Conservation (phyloP, 2,888 invertebrate species). For the Heliconius sara region DNA sequence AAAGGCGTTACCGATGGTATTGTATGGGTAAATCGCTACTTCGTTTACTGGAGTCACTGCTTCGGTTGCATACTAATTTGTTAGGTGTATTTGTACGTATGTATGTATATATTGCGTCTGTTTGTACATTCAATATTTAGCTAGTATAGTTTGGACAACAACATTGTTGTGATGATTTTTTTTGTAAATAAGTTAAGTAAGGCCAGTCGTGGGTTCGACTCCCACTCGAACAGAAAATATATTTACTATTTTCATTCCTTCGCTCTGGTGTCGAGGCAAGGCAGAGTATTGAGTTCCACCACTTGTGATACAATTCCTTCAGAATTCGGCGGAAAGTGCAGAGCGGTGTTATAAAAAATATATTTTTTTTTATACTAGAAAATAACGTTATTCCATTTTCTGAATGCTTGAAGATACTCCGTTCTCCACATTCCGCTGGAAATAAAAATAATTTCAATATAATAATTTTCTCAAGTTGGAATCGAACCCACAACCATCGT, state of each 20-base stretch:
- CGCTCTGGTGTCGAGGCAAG: neutral
- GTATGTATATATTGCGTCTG: neutral
- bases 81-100: neutral
- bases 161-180: too few species aligned
- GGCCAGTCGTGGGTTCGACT: neutral
- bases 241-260: neutral
- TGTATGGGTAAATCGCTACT: constrained; percentile 36
- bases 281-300: neutral
- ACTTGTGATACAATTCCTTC: neutral
- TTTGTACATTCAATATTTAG: neutral
- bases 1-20: constrained; percentile 33
- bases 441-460: neutral
- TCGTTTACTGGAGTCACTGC: constrained; percentile 32
- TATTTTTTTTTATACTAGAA: too few species aligned
- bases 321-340: neutral
- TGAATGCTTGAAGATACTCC: too few species aligned
- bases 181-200: too few species aligned
- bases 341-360: neutral
- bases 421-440: neutral
- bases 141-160: neutral
- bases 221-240: neutral
- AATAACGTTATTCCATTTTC: too few species aligned
- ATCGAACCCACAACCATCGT: neutral
- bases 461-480: neutral
- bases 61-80: constrained; percentile 36